Conservation (phyloP, 2,888 invertebrate species). For the Calephelis perditalis region DNA sequence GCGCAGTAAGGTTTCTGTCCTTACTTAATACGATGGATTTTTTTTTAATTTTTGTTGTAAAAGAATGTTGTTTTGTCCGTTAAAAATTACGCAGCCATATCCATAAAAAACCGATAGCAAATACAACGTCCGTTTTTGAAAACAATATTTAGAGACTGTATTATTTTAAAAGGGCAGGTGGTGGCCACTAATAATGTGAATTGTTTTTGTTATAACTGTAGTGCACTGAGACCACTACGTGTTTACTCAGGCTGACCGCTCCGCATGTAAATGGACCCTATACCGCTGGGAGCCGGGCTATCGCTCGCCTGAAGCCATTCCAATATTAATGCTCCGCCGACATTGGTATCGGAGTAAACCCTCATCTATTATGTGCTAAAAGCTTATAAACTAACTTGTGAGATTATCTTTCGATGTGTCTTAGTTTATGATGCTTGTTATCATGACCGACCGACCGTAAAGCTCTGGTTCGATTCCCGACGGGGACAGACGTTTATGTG, state of each 20-base stretch:
- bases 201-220: conserved; percentile 31
- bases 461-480: too few species aligned
- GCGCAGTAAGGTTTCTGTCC: too few species aligned
- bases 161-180: conserved; percentile 23
- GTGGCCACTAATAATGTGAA: neutral
- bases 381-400: conserved; percentile 47
- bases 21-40: too few species aligned
- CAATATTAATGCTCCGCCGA: conserved; percentile 63
- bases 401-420: conserved; percentile 18
- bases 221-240: conserved; percentile 23
- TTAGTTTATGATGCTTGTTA: conserved; percentile 13
- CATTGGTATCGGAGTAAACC: conserved; percentile 51
- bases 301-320: conserved; percentile 57
- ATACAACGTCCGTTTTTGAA: neutral
- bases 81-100: too few species aligned
- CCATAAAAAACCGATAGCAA: neutral
- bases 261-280: conserved; percentile 55
- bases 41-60: too few species aligned
- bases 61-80: too few species aligned
- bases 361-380: conserved; percentile 54
- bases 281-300: conserved; percentile 51
- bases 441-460: too few species aligned
- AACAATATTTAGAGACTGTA: conserved; percentile 33
- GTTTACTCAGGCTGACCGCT: conserved; percentile 39
- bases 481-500: too few species aligned